Percentiles rank a stretch among this genome's conserved stretches.
phyloP scores from a whole-genome alignment of 2,888 invertebrate species.

The Phrixothrix hirtus region DNA sequence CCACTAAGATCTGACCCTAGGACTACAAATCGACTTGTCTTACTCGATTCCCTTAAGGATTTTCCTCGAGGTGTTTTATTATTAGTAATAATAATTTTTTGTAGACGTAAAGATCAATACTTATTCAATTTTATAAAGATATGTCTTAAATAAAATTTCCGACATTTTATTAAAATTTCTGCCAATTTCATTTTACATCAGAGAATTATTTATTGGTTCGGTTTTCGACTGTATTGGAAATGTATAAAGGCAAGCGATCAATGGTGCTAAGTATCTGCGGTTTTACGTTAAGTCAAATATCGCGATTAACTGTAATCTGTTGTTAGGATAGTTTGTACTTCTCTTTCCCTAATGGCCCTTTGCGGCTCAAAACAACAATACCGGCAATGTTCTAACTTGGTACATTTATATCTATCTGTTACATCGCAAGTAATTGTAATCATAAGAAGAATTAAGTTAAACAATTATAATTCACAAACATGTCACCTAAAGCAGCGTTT shows the following conservation, averaged over 20 bases:
- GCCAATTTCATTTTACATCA: too few species aligned
- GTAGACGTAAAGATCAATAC: too few species aligned
- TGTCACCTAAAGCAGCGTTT: constrained; percentile 41
- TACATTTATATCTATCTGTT: constrained; percentile 47
- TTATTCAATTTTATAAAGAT: too few species aligned
- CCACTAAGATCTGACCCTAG: constrained; percentile 30
- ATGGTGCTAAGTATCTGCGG: constrained; percentile 40
- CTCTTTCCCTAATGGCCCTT: constrained; percentile 44
- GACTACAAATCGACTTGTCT: constrained; percentile 18
- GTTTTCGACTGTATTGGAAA: constrained; percentile 35
- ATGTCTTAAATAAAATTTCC: too few species aligned
- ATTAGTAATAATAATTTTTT: too few species aligned
- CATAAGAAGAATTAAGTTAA: too few species aligned
- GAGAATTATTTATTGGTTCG: constrained; percentile 19
- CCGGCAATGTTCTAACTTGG: constrained; percentile 44
- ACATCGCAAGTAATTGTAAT: constrained; percentile 11
- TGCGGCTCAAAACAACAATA: constrained; percentile 45
- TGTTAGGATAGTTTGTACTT: constrained; percentile 19
- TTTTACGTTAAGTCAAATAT: constrained; percentile 46
- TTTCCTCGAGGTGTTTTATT: too few species aligned
- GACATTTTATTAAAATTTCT: too few species aligned
- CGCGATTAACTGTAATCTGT: constrained; percentile 50
- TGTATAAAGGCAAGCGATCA: constrained; percentile 37
- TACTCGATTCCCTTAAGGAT: too few species aligned
- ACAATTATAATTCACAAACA: too few species aligned